Percentiles rank a stretch among this genome's conserved stretches.
phyloP scores from a whole-genome alignment of 2,888 invertebrate species.

The Dasysyrphus albostriatus region DNA sequence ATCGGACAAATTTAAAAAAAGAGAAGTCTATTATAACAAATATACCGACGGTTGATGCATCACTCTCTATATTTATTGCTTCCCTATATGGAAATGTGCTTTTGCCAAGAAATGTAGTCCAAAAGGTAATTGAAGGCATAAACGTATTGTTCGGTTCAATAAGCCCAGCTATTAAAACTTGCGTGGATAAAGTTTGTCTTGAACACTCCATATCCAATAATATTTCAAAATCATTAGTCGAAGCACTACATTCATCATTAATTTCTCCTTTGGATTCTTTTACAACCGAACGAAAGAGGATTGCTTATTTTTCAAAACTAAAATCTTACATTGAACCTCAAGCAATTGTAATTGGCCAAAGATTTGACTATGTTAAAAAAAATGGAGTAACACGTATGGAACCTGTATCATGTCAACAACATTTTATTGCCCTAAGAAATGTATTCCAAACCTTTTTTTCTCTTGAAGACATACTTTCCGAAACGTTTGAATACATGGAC shows the following conservation, averaged over 20 bases:
- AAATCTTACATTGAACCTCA: neutral
- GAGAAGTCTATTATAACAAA: too few species aligned
- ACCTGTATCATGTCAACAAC: neutral
- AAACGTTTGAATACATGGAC: too few species aligned
- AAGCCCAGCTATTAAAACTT: neutral
- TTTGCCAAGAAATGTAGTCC: neutral
- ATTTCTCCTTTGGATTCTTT: neutral
- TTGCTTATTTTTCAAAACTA: neutral
- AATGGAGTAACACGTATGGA: neutral
- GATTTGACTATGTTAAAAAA: neutral
- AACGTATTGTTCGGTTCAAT: neutral
- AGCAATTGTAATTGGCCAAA: neutral
- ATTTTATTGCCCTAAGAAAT: neutral
- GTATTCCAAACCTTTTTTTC: too few species aligned
- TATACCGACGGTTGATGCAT: neutral
- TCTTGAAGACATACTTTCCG: too few species aligned
- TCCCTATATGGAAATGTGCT: neutral
- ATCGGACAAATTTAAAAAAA: too few species aligned
- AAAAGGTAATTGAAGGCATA: neutral
- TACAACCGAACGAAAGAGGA: slow-evolving; percentile 1
- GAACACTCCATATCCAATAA: neutral
- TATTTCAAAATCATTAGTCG: neutral
- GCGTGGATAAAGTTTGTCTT: neutral
- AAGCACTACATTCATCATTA: neutral
- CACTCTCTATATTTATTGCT: neutral